Evolutionary conservation across 2,888 invertebrate genomes (phyloP), one percentile per base, ranked within the genome.

Genomic region (Andrena dorsata): DNA sequence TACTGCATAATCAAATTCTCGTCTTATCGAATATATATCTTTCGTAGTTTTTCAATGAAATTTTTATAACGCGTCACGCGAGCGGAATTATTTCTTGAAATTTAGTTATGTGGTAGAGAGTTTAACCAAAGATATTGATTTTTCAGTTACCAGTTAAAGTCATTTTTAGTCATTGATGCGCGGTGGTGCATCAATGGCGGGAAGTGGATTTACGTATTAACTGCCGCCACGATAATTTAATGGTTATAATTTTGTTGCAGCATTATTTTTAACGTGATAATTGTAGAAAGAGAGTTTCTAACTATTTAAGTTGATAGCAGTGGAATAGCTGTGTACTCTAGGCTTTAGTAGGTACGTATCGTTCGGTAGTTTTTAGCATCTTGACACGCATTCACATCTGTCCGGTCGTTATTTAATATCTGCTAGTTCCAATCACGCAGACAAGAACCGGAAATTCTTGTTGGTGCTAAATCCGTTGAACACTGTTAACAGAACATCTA

Each of bases 381-480:
- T 41, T 16, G 13, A 13, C 16, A 41, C 41, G 41, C 41, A 41
- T 41, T 41, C 41, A 0, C 5, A 41, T 16, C 20, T 53, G 3
- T 53, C 53, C 53, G 23, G 56, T 23, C 23, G 56, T 20, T 28
- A 28, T 60, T 13, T 28, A 60, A 20, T 60, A 60, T 60, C 28
- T 60, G 28, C 60, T 28, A 60, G 28, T 28, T 60, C 28, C 28
- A 16, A 60, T 60, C 26, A 6, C 28, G 28, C 16, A 60, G 28
- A 60, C 16, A 60, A 60, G 28, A 41, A n/a, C 16, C 60, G 60
- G 13, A n/a, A 58, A 13, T 28, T 60, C 23, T 56, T 56, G 23
- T 56, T 56, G 56, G 56, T 56, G 56, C 56, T 56, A 56, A 56
- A 56, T 26, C 23, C 23, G 56, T 56, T 56, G 23, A 56, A 56